Base-by-base conservation (phyloP, 2,113 vertebrate genomes). In the Etheostoma cragini region DNA sequence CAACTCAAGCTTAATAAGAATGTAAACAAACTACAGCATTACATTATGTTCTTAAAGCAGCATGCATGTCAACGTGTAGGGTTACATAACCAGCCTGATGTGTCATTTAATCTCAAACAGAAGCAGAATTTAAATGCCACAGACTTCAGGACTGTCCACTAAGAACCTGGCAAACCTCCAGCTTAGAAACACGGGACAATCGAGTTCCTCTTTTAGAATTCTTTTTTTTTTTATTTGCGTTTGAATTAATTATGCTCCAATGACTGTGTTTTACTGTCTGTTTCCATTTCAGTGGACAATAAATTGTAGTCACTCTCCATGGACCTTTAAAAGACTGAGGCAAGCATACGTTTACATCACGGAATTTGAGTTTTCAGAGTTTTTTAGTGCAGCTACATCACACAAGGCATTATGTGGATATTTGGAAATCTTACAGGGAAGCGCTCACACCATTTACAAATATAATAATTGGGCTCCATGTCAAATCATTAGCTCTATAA, bases 1-100 rank as follows among this genome's bases (percentile, higher is more conserved):
- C 15, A 12, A 74, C n/a, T 64, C 30, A 73, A 46, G 5, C 54
- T 50, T 76, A 82, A 70, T 4, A 56, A 10, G 7, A 42, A 49
- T 26, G 38, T 13, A 49, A 26, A n/a, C 22, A 47, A 14, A 54
- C 68, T 5, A 16, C 1, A 15, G 33, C 13, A 15, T 10, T n/a
- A 52, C 17, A 7, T 14, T 0, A 42, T 22, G 26, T 17, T 62
- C 22, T 33, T 63, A n/a, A 1, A 17, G 26, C 22, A 61, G 68
- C 60, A n/a, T 42, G 50, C 22, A 38, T 84, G 69, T 71, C 58
- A 67, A 8, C n/a, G 61, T 33, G 35, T 57, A 14, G 13, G 1
- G 68, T 89, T 92, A 79, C 61, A 80, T 63, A 89, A 87, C 47
- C 33, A 30, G 35, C 16, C n/a, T 61, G 63, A 66, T 56, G 45